phyloP scores from a whole-genome alignment of 2,797 vertebrate genomes.

The Scolopax bukidnonensis region DNA sequence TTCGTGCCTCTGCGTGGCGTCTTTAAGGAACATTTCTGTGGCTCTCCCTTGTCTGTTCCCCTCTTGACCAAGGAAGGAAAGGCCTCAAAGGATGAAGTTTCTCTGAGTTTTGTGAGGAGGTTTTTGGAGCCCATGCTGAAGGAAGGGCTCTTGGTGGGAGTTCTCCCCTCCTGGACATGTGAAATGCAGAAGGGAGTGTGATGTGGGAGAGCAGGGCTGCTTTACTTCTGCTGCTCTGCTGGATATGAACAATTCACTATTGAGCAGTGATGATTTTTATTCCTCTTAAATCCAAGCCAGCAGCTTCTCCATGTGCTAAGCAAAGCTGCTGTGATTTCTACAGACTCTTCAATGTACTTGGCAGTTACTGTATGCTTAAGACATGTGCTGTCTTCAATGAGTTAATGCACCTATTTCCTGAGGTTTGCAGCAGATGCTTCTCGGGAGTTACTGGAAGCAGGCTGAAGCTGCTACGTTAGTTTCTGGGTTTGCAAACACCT shows the following conservation, averaged over 20 bases:
- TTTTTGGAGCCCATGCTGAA: background rate
- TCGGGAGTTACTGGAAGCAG: background rate
- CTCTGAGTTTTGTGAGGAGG: background rate
- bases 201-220: background rate
- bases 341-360: background rate
- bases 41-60: background rate
- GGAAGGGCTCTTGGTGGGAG: background rate
- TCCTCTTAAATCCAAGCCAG: background rate
- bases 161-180: background rate
- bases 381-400: background rate
- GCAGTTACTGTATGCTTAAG: background rate
- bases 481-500: background rate
- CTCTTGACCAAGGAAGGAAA: background rate
- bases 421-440: background rate
- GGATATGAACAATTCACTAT: background rate
- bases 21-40: background rate
- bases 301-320: background rate
- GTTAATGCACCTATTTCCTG: background rate
- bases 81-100: background rate
- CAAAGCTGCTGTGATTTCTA: background rate
- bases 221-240: background rate
- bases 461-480: background rate
- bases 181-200: background rate
- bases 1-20: background rate
- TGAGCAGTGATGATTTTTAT: background rate